Conservation (phyloP, 2,113 vertebrate genomes). For the Coptodon bakossiorum region DNA sequence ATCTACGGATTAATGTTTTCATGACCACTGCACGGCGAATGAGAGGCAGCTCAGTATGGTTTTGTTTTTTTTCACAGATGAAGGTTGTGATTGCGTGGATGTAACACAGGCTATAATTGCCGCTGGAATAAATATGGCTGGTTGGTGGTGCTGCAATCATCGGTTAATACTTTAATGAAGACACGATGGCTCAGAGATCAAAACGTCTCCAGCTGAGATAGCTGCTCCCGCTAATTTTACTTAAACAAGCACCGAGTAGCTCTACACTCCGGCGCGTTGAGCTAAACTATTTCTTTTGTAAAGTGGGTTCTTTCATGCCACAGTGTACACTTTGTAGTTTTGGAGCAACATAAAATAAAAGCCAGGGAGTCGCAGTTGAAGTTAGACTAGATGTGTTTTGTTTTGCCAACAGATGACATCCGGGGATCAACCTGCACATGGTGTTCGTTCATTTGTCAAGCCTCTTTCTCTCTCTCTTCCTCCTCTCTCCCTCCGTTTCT, state of each 20-base stretch:
- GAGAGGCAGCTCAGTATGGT: slow-evolving; percentile 8
- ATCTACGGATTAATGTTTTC: slow-evolving; percentile 31
- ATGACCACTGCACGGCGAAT: not conserved
- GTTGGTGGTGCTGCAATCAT: slow-evolving; percentile 43
- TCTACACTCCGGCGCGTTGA: not conserved
- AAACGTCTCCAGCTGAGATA: slow-evolving; percentile 30
- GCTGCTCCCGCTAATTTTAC: slow-evolving; percentile 42
- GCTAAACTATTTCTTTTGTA: not conserved
- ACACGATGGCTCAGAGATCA: slow-evolving; percentile 40
- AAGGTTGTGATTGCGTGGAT: slow-evolving; percentile 6
- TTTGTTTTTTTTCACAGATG: not conserved
- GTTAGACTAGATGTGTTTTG: not conserved
- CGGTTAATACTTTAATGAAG: slow-evolving; percentile 52
- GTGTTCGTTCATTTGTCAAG: slow-evolving; percentile 34
- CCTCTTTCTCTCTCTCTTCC: slow-evolving; percentile 5
- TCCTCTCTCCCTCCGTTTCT: slow-evolving; percentile 18
- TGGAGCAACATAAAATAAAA: not conserved
- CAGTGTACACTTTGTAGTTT: not conserved
- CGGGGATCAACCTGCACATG: not conserved
- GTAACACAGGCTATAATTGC: slow-evolving; percentile 27
- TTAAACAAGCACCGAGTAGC: not conserved
- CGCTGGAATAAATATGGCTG: slow-evolving; percentile 29
- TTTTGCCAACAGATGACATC: slow-evolving; percentile 4
- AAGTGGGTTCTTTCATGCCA: not conserved
- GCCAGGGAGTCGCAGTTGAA: not conserved